phyloP scores from a whole-genome alignment of 2,888 invertebrate species.

The Branchellion lobata region DNA sequence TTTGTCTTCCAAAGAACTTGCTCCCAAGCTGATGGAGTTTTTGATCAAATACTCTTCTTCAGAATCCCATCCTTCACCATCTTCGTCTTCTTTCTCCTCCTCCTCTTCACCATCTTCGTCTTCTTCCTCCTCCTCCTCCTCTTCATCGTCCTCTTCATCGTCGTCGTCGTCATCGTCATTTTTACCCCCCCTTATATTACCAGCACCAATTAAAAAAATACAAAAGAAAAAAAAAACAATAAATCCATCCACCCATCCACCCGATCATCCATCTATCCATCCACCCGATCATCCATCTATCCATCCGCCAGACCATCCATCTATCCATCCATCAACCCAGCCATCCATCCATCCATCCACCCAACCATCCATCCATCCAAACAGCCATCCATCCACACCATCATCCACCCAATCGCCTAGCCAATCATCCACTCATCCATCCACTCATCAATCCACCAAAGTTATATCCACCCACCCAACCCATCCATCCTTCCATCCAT shows the following conservation, averaged over 20 bases:
- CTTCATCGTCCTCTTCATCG: not conserved
- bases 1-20: not conserved
- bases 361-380: no score
- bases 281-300: no score
- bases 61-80: not conserved
- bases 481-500: not conserved
- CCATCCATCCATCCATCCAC: not conserved
- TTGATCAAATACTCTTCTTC: not conserved
- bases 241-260: not conserved
- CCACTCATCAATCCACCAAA: not conserved
- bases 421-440: not conserved
- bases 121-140: no score
- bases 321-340: no score
- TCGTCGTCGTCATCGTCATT: not conserved
- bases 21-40: not conserved
- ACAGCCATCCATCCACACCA: not conserved
- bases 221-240: not conserved
- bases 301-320: no score
- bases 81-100: not conserved
- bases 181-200: not conserved
- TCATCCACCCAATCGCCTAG: not conserved
- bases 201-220: not conserved
- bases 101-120: not conserved
- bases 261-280: no score
- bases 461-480: no score